Conservation (phyloP, 2,888 invertebrate genomes). For the Melinaea marsaeus region DNA sequence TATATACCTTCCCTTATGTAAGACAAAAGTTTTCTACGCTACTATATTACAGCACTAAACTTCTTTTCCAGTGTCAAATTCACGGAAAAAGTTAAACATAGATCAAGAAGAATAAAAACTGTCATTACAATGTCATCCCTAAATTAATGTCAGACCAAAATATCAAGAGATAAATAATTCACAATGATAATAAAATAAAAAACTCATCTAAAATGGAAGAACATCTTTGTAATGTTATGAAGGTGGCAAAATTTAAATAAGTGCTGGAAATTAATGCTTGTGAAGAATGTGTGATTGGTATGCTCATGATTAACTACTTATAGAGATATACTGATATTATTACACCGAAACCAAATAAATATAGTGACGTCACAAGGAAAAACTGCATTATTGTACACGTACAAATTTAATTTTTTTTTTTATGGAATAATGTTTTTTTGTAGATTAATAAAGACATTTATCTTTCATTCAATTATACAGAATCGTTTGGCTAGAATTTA, state of each 20-base stretch:
- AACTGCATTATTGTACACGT: too few species aligned
- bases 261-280: conserved; percentile 1
- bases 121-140: conserved; percentile 18
- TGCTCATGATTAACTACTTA: conserved; percentile 25
- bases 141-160: conserved; percentile 5
- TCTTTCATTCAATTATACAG: too few species aligned
- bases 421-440: too few species aligned
- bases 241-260: background rate
- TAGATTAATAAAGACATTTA: too few species aligned
- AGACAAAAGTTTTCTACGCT: too few species aligned
- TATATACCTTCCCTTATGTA: too few species aligned
- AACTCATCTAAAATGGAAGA: conserved; percentile 6
- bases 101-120: conserved; percentile 23
- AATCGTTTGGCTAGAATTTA: background rate
- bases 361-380: too few species aligned
- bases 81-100: conserved; percentile 30
- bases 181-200: conserved; percentile 3
- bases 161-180: conserved; percentile 5
- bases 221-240: background rate
- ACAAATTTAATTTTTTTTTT: too few species aligned
- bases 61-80: conserved; percentile 36
- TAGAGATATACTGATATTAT: background rate
- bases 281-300: conserved; percentile 54
- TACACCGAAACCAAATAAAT: too few species aligned
- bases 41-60: background rate